Conservation (phyloP, 2,888 invertebrate genomes). For the Nemapogon koenigi region DNA sequence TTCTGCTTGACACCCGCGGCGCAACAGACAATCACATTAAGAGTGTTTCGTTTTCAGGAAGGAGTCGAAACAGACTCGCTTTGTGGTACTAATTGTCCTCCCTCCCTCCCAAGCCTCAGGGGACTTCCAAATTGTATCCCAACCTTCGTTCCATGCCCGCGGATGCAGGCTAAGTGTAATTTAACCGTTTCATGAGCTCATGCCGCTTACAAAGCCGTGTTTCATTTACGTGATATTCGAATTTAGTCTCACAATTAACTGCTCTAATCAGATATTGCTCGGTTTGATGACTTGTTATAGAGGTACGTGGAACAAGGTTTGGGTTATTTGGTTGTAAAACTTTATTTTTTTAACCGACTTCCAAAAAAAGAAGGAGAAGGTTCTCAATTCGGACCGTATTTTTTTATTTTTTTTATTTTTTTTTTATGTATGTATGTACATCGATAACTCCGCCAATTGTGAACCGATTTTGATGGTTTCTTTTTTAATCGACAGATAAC, state of each 20-base stretch:
- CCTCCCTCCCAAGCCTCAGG: neutral
- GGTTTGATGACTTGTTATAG: neutral
- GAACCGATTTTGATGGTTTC: no score
- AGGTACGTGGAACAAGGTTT: no score
- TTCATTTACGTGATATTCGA: conserved; percentile 25
- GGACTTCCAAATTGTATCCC: conserved; percentile 3
- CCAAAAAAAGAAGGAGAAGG: no score
- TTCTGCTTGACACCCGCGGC: no score
- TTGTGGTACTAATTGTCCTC: conserved; percentile 23
- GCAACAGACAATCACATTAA: conserved; percentile 23
- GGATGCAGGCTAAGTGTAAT: conserved; percentile 20
- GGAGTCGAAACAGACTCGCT: conserved; percentile 25
- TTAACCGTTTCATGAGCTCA: conserved; percentile 21
- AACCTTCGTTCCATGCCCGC: conserved; percentile 4
- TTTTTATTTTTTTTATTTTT: no score
- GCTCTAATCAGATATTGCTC: neutral
- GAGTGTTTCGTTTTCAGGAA: conserved; percentile 25
- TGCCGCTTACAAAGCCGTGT: conserved; percentile 23
- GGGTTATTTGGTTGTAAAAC: no score
- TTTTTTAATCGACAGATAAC: no score
- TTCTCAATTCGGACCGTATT: no score
- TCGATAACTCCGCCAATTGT: no score
- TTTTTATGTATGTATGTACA: no score
- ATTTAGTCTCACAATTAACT: conserved; percentile 2
- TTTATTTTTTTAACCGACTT: no score